Conservation (phyloP, 2,113 vertebrate genomes). For the Hucho hucho region DNA sequence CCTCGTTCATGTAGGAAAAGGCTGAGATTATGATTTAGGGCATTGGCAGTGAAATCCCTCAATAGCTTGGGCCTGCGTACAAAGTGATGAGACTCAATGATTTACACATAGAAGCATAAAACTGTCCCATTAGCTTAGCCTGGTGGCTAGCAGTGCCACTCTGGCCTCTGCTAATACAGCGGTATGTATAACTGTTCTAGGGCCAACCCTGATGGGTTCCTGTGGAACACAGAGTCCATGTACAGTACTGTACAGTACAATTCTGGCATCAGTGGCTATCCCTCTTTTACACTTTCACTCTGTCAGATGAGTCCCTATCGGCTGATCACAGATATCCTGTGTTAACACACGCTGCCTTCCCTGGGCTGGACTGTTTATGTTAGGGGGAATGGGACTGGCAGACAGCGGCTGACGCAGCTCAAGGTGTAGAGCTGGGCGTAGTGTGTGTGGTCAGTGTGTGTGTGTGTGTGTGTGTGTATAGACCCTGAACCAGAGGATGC, state of each 20-base stretch:
- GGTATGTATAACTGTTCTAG: neutral
- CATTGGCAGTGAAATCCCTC: constrained; percentile 39
- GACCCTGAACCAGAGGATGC: constrained; percentile 22
- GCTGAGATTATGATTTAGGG: constrained; percentile 28
- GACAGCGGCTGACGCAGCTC: neutral
- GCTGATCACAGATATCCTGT: constrained; percentile 40
- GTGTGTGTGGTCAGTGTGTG: neutral
- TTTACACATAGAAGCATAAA: constrained; percentile 16
- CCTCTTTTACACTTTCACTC: neutral
- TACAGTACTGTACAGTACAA: neutral
- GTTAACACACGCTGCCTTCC: constrained; percentile 13
- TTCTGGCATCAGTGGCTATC: neutral
- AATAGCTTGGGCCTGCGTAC: constrained; percentile 12
- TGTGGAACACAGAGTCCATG: neutral
- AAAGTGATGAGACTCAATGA: constrained; percentile 22
- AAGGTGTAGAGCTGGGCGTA: neutral
- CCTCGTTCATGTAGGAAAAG: constrained; percentile 1
- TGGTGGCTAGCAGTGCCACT: neutral
- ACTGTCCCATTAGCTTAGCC: neutral
- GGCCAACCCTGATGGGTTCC: neutral
- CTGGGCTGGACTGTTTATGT: constrained; percentile 6
- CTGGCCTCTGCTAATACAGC: neutral
- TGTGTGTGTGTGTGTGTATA: neutral
- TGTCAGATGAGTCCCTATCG: constrained; percentile 20
- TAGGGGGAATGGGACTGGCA: neutral